Base-by-base conservation (phyloP, 2,888 invertebrate genomes). In the Drosophila bunnanda region DNA sequence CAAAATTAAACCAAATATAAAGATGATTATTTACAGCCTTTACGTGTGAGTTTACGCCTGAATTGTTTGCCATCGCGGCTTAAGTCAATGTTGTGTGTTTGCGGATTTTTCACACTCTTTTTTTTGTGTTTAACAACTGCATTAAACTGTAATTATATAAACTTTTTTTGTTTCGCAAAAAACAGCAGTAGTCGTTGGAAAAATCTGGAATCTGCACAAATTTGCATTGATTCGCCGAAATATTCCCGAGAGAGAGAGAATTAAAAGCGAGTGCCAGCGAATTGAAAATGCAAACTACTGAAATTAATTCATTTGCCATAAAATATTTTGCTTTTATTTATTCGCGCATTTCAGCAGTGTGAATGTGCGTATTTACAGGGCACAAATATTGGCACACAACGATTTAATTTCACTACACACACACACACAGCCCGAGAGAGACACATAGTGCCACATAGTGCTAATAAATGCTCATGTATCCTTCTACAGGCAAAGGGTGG, bases 291-390 rank as follows among this genome's bases (percentile, higher is more conserved):
- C 68, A 75, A 76, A 67, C 64, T 77, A 73, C 56, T 77, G 64
- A 85, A 82, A 84, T 79, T 76, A 75, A 82, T 85, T 77, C 78
- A 82, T 74, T 85, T 80, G 55, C 62, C 71, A 75, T 68, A 79
- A 73, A 79, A 79, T 75, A 68, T 85, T 74, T 76, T 58, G 54
- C 61, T 77, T 61, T 70, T 78, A 77, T 82, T 81, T 79, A 78
- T 80, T 82, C 74, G 54, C 56, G 53, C 70, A 67, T 58, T 73
- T 64, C 56, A 69, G 39, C 15, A 46, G 64, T 64, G 52, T 32
- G 55, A 28, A 28, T 67, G 54, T 32, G 53, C 7, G 28, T 58
- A 54, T 55, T 68, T 62, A 67, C 38, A 38, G 53, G 48, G 64
- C 65, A 64, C 74, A 85, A 82, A 85, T 79, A 77, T 85, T 82